A percentile compares a stretch with the other conserved stretches of the same genome.
These are phyloP conservation scores for Agelaius tricolor DNA, from an alignment of 2,113 vertebrate species.

Conservation along the genomic window DNA sequence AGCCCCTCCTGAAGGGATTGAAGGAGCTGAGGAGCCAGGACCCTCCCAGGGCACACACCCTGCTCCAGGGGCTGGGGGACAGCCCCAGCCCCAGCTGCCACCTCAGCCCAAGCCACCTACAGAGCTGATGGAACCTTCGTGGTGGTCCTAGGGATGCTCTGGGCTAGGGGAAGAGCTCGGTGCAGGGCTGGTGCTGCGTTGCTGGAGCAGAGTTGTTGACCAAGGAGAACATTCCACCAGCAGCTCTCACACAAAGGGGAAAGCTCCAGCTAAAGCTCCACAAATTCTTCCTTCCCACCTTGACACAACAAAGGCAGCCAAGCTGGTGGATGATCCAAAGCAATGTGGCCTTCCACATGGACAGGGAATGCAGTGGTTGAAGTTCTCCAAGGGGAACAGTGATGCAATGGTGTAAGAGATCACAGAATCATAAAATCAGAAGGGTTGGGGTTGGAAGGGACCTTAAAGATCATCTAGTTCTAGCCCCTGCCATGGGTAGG, in stretches of 20 bases:
- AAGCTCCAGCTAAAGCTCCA: not conserved
- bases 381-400: not conserved
- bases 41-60: accelerated
- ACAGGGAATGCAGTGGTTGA: not conserved
- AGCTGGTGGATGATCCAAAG: not conserved
- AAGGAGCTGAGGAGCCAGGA: not conserved
- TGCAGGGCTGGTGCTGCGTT: not conserved
- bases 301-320: not conserved
- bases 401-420: not conserved
- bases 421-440: not conserved
- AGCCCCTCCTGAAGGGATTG: not conserved
- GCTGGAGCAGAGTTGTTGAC: not conserved
- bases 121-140: not conserved
- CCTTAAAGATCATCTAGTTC: not conserved
- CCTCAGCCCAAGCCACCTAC: not conserved
- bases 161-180: not conserved
- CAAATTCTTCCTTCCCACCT: not conserved
- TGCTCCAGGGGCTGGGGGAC: not conserved
- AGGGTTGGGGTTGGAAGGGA: not conserved
- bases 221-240: not conserved
- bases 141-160: not conserved
- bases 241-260: not conserved
- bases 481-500: not conserved
- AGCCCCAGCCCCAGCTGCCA: not conserved
- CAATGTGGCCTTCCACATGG: accelerated